Evolutionary conservation across 2,113 vertebrate species (phyloP).

Genomic region (Lichenostomus cassidix): DNA sequence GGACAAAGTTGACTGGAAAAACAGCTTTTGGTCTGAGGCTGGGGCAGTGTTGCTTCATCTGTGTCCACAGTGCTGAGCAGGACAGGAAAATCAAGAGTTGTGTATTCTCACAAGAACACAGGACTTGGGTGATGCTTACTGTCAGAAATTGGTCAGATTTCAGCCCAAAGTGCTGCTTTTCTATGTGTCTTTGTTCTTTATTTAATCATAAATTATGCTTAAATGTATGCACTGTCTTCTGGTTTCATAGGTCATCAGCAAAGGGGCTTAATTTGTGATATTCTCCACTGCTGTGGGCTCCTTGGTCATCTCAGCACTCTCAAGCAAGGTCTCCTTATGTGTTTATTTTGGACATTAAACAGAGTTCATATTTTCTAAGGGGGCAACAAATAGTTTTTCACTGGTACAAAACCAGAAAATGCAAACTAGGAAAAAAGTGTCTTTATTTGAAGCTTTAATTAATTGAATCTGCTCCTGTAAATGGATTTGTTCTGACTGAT

Average conservation of each 20-base stretch:
- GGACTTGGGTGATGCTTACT: neutral
- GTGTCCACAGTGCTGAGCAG: neutral
- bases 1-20: neutral
- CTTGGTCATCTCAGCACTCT: neutral
- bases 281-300: neutral
- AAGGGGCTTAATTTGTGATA: neutral
- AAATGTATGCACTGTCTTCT: neutral
- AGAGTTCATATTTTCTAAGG: neutral
- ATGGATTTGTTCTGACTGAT: rapidly evolving
- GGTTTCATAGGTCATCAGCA: neutral
- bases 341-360: neutral
- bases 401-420: neutral
- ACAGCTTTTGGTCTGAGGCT: neutral
- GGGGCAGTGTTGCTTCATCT: neutral
- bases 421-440: neutral
- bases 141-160: neutral
- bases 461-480: neutral
- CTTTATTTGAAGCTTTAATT: neutral
- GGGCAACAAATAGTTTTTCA: neutral
- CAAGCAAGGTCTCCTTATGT: neutral
- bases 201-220: neutral
- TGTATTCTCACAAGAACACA: neutral
- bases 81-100: neutral
- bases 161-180: neutral
- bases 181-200: neutral